Conservation (phyloP, 2,113 vertebrate genomes). For the Anolis carolinensis region DNA sequence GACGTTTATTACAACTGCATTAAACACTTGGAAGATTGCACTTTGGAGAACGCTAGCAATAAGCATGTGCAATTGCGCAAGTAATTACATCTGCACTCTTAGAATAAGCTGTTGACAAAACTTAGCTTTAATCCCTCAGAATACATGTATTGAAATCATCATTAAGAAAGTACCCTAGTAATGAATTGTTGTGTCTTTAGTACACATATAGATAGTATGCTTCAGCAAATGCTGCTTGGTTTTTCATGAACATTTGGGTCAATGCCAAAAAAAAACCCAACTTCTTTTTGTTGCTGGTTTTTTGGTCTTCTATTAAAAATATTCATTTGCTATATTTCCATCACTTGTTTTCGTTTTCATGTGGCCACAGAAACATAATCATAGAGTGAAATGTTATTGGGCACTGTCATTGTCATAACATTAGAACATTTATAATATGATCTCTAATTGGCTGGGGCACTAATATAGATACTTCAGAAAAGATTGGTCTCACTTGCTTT, state of each 20-base stretch:
- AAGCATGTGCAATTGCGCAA: conserved; percentile 33
- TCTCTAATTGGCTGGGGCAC: not conserved
- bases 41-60: conserved; percentile 27
- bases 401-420: not conserved
- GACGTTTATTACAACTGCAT: conserved; percentile 41
- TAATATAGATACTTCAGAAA: no score
- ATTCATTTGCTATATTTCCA: not conserved
- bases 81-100: conserved; percentile 28
- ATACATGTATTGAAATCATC: not conserved
- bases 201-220: not conserved
- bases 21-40: conserved; percentile 14
- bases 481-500: not conserved
- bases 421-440: not conserved
- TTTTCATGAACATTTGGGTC: not conserved
- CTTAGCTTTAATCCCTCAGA: conserved; percentile 24
- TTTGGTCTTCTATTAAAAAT: not conserved
- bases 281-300: not conserved
- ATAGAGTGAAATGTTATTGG: not conserved
- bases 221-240: not conserved
- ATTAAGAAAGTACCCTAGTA: not conserved
- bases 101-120: not conserved
- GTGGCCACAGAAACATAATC: not conserved
- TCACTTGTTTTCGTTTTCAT: not conserved
- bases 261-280: not conserved
- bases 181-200: not conserved